phyloP scores from a whole-genome alignment of 2,888 invertebrate species.

The Leptothorax acervorum region DNA sequence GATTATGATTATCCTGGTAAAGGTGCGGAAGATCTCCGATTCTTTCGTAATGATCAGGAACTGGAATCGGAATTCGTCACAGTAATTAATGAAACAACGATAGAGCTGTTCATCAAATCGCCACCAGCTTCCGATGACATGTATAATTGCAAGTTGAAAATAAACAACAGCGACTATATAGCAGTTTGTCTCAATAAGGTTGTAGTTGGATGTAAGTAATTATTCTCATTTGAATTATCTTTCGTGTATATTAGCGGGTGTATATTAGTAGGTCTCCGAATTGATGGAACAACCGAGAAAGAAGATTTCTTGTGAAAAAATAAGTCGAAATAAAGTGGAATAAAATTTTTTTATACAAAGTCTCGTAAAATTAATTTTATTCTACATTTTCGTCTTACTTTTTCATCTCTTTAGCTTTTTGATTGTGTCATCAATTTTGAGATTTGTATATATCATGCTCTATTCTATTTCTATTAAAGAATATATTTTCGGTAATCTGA shows the following conservation, averaged over 20 bases:
- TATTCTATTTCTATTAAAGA: neutral
- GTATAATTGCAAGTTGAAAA: slow-evolving; percentile 87
- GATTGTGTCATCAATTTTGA: neutral
- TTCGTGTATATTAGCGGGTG: neutral
- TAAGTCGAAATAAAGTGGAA: neutral
- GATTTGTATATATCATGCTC: neutral
- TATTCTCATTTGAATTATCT: neutral
- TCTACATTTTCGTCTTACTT: neutral
- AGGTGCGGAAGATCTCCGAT: slow-evolving; percentile 87
- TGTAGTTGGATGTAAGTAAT: slow-evolving; percentile 87
- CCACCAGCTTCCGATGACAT: slow-evolving; percentile 87
- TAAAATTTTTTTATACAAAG: neutral
- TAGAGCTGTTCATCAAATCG: slow-evolving; percentile 87
- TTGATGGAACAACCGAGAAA: neutral
- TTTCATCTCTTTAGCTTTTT: neutral
- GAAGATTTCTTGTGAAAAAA: neutral
- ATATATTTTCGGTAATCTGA: neutral
- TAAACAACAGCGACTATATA: slow-evolving; percentile 75
- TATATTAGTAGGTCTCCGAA: neutral
- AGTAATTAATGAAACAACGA: slow-evolving; percentile 89
- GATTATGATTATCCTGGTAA: slow-evolving; percentile 85
- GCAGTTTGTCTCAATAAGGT: slow-evolving; percentile 87
- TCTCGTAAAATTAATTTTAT: neutral
- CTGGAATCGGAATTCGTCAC: slow-evolving; percentile 86
- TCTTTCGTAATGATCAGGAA: slow-evolving; percentile 83